phyloP scores from a whole-genome alignment of 2,888 invertebrate genomes.

The Tuta absoluta region DNA sequence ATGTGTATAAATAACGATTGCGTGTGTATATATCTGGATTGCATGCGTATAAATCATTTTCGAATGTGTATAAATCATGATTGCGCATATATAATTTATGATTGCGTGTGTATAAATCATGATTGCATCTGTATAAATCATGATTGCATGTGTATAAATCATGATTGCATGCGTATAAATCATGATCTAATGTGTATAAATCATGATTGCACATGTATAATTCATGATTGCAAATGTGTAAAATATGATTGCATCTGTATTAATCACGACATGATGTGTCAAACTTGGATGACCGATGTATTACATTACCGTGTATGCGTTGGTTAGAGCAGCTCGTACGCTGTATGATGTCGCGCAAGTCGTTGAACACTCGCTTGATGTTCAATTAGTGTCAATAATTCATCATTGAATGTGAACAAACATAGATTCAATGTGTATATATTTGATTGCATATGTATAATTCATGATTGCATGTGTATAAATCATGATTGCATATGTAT shows the following conservation, averaged over 20 bases:
- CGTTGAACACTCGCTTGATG: constrained; percentile 92
- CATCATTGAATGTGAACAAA: too few relatives aligned
- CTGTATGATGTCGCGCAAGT: constrained; percentile 99
- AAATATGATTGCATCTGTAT: too few relatives aligned
- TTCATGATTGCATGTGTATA: neutral
- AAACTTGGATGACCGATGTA: too few relatives aligned
- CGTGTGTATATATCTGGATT: neutral
- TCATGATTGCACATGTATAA: neutral
- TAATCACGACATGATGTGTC: too few relatives aligned
- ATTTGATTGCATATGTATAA: too few relatives aligned
- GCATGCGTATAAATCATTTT: neutral
- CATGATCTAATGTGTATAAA: neutral
- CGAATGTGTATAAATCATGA: neutral
- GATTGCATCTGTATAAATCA: neutral
- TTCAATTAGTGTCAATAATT: too few relatives aligned
- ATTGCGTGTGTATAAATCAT: neutral
- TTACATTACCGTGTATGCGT: constrained; percentile 52
- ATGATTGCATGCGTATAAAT: constrained; percentile 2
- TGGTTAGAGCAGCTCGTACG: constrained; percentile 99
- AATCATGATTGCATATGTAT: constrained; percentile 6
- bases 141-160: neutral
- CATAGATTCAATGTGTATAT: too few relatives aligned
- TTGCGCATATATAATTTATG: too few relatives aligned
- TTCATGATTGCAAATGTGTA: too few relatives aligned
- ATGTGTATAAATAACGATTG: neutral